phyloP scores from a whole-genome alignment of 2,113 vertebrate species.

The Urocolius indicus region DNA sequence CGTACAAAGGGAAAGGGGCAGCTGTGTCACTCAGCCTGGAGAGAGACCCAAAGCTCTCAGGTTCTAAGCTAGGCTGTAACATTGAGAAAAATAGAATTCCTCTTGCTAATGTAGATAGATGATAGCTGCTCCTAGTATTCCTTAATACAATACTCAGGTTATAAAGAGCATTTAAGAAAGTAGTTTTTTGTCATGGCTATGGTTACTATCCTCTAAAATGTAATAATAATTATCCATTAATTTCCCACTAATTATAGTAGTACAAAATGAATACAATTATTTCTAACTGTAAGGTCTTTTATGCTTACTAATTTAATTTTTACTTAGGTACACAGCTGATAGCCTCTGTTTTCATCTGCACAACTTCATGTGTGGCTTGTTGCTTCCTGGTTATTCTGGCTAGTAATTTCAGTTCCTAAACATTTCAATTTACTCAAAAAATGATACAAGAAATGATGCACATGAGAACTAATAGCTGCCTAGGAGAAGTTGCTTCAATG shows the following conservation, averaged over 20 bases:
- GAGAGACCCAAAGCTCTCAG: rapidly evolving
- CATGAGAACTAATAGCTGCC: not conserved
- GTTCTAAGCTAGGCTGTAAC: rapidly evolving
- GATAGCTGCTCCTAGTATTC: not conserved
- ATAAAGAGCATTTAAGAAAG: not conserved
- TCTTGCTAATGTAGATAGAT: not conserved
- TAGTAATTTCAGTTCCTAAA: not conserved
- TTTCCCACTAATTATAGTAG: not conserved
- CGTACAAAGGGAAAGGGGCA: not conserved
- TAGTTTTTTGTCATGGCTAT: not conserved
- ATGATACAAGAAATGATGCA: not conserved
- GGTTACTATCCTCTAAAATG: not conserved
- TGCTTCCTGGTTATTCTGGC: not conserved
- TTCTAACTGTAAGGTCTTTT: not conserved
- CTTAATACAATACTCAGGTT: not conserved
- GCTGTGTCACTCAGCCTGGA: rapidly evolving
- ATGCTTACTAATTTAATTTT: not conserved
- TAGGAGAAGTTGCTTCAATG: not conserved
- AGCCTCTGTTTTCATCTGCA: not conserved
- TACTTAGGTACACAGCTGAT: not conserved
- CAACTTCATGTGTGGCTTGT: not conserved
- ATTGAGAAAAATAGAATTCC: not conserved
- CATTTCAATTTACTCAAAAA: not conserved
- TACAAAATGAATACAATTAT: not conserved
- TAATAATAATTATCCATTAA: not conserved